Conservation (phyloP, 2,888 invertebrate genomes). For the Melipona beecheii region DNA sequence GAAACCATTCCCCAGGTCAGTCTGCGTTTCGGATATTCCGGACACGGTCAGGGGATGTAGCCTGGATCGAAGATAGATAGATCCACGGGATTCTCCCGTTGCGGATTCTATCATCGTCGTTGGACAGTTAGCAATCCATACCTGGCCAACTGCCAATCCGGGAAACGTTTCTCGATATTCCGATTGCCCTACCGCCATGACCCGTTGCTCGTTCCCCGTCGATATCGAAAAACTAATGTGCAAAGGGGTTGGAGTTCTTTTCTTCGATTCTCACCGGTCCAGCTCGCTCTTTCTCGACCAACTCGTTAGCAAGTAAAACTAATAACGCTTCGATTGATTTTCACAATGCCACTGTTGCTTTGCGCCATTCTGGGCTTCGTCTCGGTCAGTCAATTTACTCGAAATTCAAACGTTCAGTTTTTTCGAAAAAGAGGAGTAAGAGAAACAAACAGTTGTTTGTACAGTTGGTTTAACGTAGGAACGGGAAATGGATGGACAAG, state of each 20-base stretch:
- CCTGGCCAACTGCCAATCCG: conserved; percentile 64
- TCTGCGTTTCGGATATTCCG: conserved; percentile 32
- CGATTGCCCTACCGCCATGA: conserved; percentile 47
- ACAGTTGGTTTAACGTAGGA: background rate
- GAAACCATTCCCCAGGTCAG: conserved; percentile 18
- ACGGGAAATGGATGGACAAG: background rate
- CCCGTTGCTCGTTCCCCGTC: conserved; percentile 48
- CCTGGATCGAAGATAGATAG: conserved; percentile 56
- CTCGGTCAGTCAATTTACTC: background rate
- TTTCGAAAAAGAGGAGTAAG: background rate
- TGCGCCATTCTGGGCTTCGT: background rate
- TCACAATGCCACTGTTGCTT: background rate
- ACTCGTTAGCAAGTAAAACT: background rate
- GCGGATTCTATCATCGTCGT: conserved; percentile 65
- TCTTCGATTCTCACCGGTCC: background rate
- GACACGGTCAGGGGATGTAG: conserved; percentile 39
- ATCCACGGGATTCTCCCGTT: conserved; percentile 56
- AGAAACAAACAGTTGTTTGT: background rate
- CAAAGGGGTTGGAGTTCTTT: conserved; percentile 25
- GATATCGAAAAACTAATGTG: conserved; percentile 57
- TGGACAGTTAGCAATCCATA: conserved; percentile 65
- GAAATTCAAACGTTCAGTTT: background rate
- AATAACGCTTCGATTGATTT: background rate
- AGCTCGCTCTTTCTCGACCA: background rate
- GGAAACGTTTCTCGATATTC: conserved; percentile 66